These are phyloP conservation scores for Dromococcyx pavoninus DNA, from an alignment of 2,797 vertebrate genomes.

Conservation along the genomic window DNA sequence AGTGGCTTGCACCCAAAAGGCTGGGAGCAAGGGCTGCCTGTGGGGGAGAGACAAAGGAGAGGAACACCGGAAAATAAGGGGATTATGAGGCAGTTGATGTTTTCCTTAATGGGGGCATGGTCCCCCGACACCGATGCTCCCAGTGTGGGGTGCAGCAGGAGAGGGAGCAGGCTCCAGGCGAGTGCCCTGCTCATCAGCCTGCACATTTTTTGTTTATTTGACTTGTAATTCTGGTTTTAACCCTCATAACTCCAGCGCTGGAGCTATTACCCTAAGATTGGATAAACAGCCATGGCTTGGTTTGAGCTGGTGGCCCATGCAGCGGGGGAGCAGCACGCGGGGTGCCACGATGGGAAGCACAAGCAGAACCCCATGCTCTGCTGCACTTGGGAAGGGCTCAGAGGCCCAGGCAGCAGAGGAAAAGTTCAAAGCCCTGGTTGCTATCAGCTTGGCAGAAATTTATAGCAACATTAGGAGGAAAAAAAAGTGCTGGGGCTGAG, in stretches of 20 bases:
- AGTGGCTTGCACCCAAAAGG: neutral
- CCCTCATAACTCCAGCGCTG: neutral
- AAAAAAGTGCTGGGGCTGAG: neutral
- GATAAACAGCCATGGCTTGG: neutral
- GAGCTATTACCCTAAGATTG: neutral
- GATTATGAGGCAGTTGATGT: neutral
- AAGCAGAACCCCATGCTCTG: neutral
- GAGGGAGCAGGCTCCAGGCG: fast-evolving
- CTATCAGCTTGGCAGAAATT: neutral
- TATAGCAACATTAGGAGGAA: fast-evolving
- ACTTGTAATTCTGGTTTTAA: neutral
- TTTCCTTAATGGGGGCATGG: neutral
- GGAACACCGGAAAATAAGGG: too few species aligned
- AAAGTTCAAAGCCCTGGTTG: neutral
- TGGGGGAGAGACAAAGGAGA: neutral
- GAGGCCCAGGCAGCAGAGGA: neutral
- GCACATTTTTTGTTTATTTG: neutral
- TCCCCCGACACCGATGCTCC: fast-evolving
- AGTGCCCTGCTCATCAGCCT: neutral
- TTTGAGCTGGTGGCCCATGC: neutral
- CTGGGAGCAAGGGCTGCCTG: neutral
- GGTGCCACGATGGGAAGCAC: fast-evolving
- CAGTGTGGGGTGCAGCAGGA: fast-evolving
- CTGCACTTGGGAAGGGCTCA: neutral
- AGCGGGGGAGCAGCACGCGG: neutral